Base-by-base conservation (phyloP, 2,888 invertebrate genomes). In the Chloroclysta siterata region DNA sequence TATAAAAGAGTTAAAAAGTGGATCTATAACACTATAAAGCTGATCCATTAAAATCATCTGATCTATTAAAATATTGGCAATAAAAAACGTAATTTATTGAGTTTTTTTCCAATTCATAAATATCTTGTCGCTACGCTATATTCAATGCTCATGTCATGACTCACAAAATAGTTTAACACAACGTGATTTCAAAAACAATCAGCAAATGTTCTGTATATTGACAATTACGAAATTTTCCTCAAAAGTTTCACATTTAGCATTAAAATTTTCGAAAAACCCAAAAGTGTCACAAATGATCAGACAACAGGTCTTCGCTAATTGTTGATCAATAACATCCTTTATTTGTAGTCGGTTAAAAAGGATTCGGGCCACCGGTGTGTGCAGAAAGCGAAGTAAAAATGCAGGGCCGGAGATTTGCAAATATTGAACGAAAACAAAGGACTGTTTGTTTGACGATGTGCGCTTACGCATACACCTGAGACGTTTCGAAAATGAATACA, bases 361-460 rank as follows among this genome's bases (percentile, higher is more conserved):
- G 65, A 61, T 61, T 46, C 61, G 55, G 65, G 61, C 57, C 61
- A 60, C 53, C 22, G 60, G 10, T 61, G 61, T 65, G 53, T 65
- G 54, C 65, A 61, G 65, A 65, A 65, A 65, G 65, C 65, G 58
- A 58, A 65, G 53, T 51, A 55, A 55, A 60, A 59, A 65, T 52
- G 51, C 17, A 46, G 53, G 46, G 55, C 52, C 65, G 51, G 53
- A 57, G 22, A 82, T 84, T 85, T 83, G 87, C 82, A 84, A 87
- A 86, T 84, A 86, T 85, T 80, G 79, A 75, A 79, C 61, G 76
- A 76, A 78, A 84, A 85, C 84, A 85, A 87, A 85, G 81, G 80
- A 72, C 69, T 67, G 72, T 65, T 60, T 71, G 69, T 66, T 66
- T 63, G 65, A 17, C 56, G 60, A 17, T 46, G 10, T 61, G 63